Base-by-base conservation (phyloP, 2,797 vertebrate genomes). In the Etheostoma perlongum region DNA sequence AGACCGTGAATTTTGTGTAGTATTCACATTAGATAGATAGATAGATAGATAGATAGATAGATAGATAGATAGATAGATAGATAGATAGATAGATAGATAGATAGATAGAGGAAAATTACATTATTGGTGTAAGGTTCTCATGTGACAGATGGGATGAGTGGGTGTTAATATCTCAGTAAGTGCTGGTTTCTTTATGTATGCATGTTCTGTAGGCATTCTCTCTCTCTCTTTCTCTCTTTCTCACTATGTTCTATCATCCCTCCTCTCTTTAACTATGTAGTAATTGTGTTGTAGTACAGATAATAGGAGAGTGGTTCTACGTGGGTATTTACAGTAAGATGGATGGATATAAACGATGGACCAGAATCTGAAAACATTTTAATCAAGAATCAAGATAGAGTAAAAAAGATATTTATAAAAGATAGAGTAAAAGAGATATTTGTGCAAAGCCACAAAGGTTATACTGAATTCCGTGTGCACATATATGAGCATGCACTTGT, bases 71-170 rank as follows among this genome's bases (percentile, higher is more conserved):
- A 36, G 33, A 36, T 36, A 36, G 33, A 33, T 33, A 33, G 27
- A 36, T 36, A 78, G 67, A 76, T 44, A 67, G 67, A 75, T 54
- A 72, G 72, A 58, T 25, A 79, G 76, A 72, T 42, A 36, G 33
- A 36, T 36, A 36, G 33, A 36, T 36, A 36, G 60, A 83, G 65
- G 74, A 79, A 85, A 87, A 82, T 78, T 76, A 74, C 79, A 83
- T 87, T 79, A 82, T 72, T 27, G n/a, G 76, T 88, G 76, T 65
- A 76, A 82, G 76, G 83, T 86, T 90, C 64, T 73, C 61, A 63
- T 86, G 68, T 88, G 86, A 89, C 91, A 92, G 92, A 90, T 87
- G 85, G 86, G 40, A 79, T 81, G 91, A 40, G 36, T 92, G 89
- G 90, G 91, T 83, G 88, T 89, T 78, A 84, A 67, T 81, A 85